Percentiles rank a stretch among this genome's conserved stretches.
These are phyloP conservation scores for Streblospio benedicti DNA, from an alignment of 1,140 invertebrate genomes.

Conservation along the genomic window DNA sequence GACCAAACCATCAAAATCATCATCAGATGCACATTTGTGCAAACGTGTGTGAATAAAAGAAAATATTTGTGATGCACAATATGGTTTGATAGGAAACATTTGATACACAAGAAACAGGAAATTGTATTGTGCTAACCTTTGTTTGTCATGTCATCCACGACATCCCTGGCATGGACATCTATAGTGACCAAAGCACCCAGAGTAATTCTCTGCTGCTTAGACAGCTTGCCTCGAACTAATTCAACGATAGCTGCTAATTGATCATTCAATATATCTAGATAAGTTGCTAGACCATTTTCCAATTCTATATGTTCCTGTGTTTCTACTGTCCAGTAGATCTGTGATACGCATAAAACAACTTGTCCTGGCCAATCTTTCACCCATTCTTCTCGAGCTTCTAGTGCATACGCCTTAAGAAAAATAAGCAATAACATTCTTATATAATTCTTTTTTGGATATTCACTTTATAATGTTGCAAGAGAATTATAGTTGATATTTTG, in stretches of 20 bases:
- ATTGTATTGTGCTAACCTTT: too few species aligned
- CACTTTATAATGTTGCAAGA: neutral
- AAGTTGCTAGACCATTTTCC: slow-evolving; percentile 35
- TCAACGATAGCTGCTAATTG: slow-evolving; percentile 44
- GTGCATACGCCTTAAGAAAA: slow-evolving; percentile 37
- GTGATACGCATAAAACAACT: slow-evolving; percentile 46
- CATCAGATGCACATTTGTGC: neutral
- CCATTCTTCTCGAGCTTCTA: slow-evolving; percentile 42
- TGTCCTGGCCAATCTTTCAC: slow-evolving; percentile 48
- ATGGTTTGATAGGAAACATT: neutral
- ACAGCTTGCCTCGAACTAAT: slow-evolving; percentile 47
- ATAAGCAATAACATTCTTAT: neutral
- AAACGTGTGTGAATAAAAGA: neutral
- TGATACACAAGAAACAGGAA: too few species aligned
- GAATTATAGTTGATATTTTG: neutral
- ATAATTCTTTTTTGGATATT: neutral
- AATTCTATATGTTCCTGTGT: slow-evolving; percentile 42
- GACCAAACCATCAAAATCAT: slow-evolving; percentile 1
- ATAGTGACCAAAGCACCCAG: slow-evolving; percentile 47
- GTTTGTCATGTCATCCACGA: slow-evolving; percentile 21
- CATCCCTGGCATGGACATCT: slow-evolving; percentile 47
- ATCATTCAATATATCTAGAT: slow-evolving; percentile 31
- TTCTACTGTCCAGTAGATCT: slow-evolving; percentile 47
- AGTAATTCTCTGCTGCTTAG: slow-evolving; percentile 44
- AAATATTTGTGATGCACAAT: neutral